Base-by-base conservation (phyloP, 2,113 vertebrate species). In the Columba livia region DNA sequence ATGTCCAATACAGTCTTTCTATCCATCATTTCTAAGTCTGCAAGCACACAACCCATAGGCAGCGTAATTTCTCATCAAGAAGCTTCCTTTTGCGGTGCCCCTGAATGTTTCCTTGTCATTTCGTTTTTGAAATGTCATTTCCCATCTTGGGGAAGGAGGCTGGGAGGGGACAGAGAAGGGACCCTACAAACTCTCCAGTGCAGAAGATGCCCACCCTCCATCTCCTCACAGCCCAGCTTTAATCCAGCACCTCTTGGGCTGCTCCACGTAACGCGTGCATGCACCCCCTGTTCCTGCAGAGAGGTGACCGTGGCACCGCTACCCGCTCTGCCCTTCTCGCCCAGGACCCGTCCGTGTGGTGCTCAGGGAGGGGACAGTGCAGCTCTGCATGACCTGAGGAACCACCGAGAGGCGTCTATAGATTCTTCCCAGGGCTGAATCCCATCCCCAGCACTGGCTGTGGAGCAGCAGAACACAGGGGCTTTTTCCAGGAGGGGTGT, bases 181-280 rank as follows among this genome's bases (percentile, higher is more conserved):
- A 74, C 47, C 53, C 16, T 32, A 66, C 20, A 48, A 31, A 42
- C 18, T 20, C 47, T 11, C 12, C 24, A 26, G 50, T 3, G 13
- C 32, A 61, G 69, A 32, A 32, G 31, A 54, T 25, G 17, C 31
- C 32, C 4, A 0, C 5, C 32, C 32, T 47, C 58, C 11, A 15
- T 25, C 32, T 67, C 58, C 58, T 9, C 75, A 57, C 7, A 32
- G 17, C 20, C 20, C 64, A 67, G 34, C 28, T 71, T 61, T 18
- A 71, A 9, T 23, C 44, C 53, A 42, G n/a, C 70, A 71, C 25
- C 15, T 25, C 42, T 54, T 5, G 4, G 51, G 23, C 50, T 54
- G 50, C 51, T 48, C 60, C 57, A 36, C 1, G 0, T 19, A 31
- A 47, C 2, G 0, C 0, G 1, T 4, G 18, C n/a, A 25, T 0